Conservation (phyloP, 2,888 invertebrate species). For the Aleiodes alternator region DNA sequence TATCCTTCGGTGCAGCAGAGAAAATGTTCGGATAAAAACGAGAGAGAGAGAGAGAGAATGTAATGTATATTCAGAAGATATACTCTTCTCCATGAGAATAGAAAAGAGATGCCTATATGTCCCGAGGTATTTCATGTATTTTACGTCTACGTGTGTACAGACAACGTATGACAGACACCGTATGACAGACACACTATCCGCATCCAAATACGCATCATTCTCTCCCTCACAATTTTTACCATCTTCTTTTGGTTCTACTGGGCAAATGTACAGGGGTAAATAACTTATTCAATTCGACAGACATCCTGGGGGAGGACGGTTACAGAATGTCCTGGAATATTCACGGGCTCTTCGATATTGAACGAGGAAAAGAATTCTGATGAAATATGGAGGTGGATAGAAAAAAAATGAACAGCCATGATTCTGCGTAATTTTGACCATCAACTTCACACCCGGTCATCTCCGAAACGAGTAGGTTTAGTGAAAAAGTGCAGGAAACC, state of each 20-base stretch:
- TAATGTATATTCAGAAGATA: conserved; percentile 39
- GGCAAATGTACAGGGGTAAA: conserved; percentile 47
- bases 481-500: too few species aligned
- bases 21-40: not conserved
- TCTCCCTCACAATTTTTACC: conserved; percentile 17
- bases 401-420: not conserved
- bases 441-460: too few species aligned
- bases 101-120: conserved; percentile 41
- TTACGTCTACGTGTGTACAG: not conserved
- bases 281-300: conserved; percentile 58
- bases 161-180: conserved; percentile 1
- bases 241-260: conserved; percentile 23
- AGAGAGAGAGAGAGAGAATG: conserved; percentile 17
- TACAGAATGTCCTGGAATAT: conserved; percentile 36
- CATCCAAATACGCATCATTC: conserved; percentile 37
- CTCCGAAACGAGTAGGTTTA: too few species aligned
- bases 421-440: too few species aligned
- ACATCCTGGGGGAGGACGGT: conserved; percentile 20
- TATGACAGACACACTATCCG: conserved; percentile 21
- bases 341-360: conserved; percentile 40
- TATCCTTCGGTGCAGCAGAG: not conserved
- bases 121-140: conserved; percentile 33
- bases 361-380: conserved; percentile 17
- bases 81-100: conserved; percentile 40
- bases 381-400: not conserved